A percentile compares a stretch with the other conserved stretches of the same genome.
phyloP scores from a whole-genome alignment of 2,113 vertebrate genomes.

The Tiliqua scincoides region DNA sequence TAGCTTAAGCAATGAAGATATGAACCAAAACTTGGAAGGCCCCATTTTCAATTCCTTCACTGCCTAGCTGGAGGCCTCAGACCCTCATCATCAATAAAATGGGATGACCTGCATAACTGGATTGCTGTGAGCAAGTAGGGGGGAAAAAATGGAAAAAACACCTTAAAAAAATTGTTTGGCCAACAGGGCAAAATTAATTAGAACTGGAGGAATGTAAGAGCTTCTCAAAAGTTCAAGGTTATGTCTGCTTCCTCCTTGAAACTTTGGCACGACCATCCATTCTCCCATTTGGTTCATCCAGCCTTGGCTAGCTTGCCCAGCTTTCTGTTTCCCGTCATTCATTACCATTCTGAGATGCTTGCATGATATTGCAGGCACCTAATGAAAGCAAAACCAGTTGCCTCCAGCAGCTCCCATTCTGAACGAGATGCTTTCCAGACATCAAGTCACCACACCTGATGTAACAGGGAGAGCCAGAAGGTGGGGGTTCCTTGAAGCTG shows the following conservation, averaged over 20 bases:
- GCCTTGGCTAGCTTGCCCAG: neutral
- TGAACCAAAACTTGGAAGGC: too few species aligned
- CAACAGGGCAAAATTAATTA: neutral
- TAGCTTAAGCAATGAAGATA: too few species aligned
- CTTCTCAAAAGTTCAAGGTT: neutral
- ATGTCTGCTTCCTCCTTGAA: neutral
- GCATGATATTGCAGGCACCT: neutral
- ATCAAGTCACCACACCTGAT: neutral
- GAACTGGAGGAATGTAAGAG: neutral
- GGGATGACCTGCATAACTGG: neutral
- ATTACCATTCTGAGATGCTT: neutral
- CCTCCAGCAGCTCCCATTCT: neutral
- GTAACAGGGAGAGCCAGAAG: neutral
- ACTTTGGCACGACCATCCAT: too few species aligned
- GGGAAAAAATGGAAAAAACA: neutral
- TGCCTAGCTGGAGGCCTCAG: neutral
- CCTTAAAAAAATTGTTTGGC: neutral
- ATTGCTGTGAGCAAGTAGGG: neutral
- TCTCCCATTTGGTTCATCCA: neutral
- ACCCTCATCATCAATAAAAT: neutral
- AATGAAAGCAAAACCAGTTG: neutral
- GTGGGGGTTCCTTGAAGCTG: neutral
- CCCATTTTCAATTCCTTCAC: too few species aligned
- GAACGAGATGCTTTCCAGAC: neutral
- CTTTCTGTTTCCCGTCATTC: neutral